Conservation (phyloP, 2,888 invertebrate genomes). For the Leucozona laternaria region DNA sequence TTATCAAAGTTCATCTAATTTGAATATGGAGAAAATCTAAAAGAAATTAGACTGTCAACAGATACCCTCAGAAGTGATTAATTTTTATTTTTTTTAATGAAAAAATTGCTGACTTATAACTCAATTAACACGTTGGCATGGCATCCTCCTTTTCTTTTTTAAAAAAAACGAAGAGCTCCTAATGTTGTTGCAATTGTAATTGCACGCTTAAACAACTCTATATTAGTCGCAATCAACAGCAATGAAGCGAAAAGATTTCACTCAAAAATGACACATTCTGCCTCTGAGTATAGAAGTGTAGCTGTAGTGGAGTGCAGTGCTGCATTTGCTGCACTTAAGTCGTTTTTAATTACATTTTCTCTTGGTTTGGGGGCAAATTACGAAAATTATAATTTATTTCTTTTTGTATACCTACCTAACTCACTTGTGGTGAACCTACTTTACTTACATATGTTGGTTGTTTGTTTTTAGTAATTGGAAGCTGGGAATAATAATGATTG, state of each 20-base stretch:
- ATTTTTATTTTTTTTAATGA: conserved; percentile 46
- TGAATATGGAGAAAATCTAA: conserved; percentile 10
- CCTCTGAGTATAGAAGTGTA: background rate
- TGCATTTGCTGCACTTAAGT: conserved; percentile 37
- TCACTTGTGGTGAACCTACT: conserved; percentile 2
- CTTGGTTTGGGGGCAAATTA: conserved; percentile 35
- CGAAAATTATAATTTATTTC: conserved; percentile 44
- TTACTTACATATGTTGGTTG: background rate
- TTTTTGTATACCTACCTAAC: too few species aligned
- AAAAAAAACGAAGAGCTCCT: background rate
- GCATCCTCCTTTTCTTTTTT: conserved; percentile 4
- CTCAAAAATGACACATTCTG: conserved; percentile 26
- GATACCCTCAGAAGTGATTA: conserved; percentile 27
- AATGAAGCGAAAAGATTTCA: conserved; percentile 65
- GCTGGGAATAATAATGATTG: conserved; percentile 20
- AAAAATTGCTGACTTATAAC: conserved; percentile 56
- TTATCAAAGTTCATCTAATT: conserved; percentile 33
- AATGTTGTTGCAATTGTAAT: conserved; percentile 56
- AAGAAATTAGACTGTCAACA: conserved; percentile 12
- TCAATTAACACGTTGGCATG: conserved; percentile 66
- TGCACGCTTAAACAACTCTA: conserved; percentile 44
- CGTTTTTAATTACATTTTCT: conserved; percentile 55
- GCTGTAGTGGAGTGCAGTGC: background rate
- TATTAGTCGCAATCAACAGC: conserved; percentile 65
- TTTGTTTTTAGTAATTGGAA: conserved; percentile 2